These are phyloP conservation scores for Andrena cerasifolii DNA, from an alignment of 1,140 invertebrate genomes.

Conservation along the genomic window DNA sequence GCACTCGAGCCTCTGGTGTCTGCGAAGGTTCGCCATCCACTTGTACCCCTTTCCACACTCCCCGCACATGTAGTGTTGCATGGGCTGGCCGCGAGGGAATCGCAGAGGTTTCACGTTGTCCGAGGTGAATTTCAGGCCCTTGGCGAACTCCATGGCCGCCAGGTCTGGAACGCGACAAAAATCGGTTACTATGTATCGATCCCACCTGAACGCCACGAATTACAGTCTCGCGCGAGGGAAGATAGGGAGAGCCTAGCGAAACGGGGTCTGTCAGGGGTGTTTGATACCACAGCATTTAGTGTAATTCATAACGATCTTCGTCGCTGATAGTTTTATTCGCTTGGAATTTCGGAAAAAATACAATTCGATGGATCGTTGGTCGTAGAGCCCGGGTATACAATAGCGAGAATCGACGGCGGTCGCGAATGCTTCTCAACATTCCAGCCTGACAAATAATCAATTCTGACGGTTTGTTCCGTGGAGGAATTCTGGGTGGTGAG, in stretches of 20 bases:
- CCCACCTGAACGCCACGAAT: too few species aligned
- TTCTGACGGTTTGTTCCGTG: background rate
- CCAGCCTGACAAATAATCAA: too few species aligned
- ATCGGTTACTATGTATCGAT: slow-evolving; percentile 15
- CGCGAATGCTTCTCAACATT: too few species aligned
- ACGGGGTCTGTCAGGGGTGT: too few species aligned
- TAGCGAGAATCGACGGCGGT: background rate
- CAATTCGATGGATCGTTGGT: background rate
- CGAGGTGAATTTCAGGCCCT: background rate
- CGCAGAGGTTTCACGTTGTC: background rate
- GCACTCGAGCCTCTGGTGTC: slow-evolving; percentile 80
- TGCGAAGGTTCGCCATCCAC: slow-evolving; percentile 66
- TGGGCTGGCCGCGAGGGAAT: slow-evolving; percentile 10
- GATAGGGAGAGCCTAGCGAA: too few species aligned
- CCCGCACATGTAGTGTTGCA: slow-evolving; percentile 62
- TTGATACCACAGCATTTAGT: background rate
- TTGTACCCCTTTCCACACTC: slow-evolving; percentile 72
- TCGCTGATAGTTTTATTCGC: slow-evolving; percentile 36
- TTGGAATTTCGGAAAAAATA: slow-evolving; percentile 30
- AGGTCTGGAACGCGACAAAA: slow-evolving; percentile 40
- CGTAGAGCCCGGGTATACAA: too few species aligned
- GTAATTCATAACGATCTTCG: background rate
- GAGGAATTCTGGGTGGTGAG: slow-evolving; percentile 28
- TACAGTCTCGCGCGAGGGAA: too few species aligned
- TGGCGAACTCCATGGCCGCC: background rate